Percentiles rank a stretch among this genome's conserved stretches.
phyloP scores from a whole-genome alignment of 2,888 invertebrate genomes.

The Papilio protenor region DNA sequence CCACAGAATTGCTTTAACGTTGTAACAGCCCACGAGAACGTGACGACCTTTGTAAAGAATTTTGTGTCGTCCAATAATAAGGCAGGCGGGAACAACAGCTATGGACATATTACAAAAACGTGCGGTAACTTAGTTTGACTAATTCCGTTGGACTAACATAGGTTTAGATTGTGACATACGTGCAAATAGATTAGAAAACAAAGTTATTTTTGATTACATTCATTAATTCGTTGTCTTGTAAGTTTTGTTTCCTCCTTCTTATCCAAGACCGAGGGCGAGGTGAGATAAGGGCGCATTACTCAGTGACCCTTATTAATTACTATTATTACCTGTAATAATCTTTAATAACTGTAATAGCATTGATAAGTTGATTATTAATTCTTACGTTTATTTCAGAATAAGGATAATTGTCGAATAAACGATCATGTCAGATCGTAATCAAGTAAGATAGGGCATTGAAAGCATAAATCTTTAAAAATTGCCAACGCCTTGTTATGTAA shows the following conservation, averaged over 20 bases:
- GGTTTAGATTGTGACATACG: background rate
- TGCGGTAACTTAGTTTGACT: slow-evolving; percentile 27
- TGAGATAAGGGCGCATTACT: slow-evolving; percentile 48
- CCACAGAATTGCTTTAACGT: slow-evolving; percentile 9
- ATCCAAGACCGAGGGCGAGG: slow-evolving; percentile 32
- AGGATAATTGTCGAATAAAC: background rate
- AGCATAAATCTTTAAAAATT: slow-evolving; percentile 23
- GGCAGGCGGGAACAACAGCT: background rate
- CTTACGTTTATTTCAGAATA: background rate
- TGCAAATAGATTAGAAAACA: background rate
- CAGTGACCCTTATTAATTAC: slow-evolving; percentile 56
- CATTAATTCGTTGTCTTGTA: slow-evolving; percentile 50
- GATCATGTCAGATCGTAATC: background rate
- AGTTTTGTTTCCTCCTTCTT: background rate
- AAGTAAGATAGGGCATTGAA: background rate
- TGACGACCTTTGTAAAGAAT: slow-evolving; percentile 21
- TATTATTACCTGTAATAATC: slow-evolving; percentile 74
- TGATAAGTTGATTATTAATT: background rate
- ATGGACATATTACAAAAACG: slow-evolving; percentile 28
- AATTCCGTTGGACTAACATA: background rate
- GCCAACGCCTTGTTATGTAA: slow-evolving; percentile 29
- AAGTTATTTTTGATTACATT: too few species aligned
- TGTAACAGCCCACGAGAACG: slow-evolving; percentile 11
- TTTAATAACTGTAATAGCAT: background rate
- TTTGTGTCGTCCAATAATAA: slow-evolving; percentile 19